Conservation (phyloP, 1,140 invertebrate genomes). For the Caenorhabditis elegans region DNA sequence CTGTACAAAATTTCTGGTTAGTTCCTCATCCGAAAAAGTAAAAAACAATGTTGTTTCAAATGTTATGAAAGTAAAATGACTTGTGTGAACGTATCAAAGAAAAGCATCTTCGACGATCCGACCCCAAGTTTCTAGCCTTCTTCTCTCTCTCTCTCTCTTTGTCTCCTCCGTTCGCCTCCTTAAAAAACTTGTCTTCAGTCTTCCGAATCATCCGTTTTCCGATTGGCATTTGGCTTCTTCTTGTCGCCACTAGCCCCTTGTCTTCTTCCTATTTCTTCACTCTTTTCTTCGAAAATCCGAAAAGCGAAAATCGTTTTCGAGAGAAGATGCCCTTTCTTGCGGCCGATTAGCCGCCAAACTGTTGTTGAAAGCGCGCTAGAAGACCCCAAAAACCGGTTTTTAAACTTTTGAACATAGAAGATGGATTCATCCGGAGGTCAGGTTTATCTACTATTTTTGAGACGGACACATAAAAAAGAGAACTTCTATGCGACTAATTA, state of each 20-base stretch:
- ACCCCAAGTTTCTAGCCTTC: neutral
- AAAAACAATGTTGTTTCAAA: no score
- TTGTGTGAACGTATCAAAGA: neutral
- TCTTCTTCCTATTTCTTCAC: neutral
- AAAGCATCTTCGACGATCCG: neutral
- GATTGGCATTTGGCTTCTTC: conserved; percentile 16
- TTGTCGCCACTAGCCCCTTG: neutral
- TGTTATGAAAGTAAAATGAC: neutral
- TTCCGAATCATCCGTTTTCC: conserved; percentile 11
- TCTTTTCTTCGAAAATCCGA: neutral
- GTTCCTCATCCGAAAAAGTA: no score
- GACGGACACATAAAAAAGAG: neutral
- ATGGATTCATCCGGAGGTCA: neutral
- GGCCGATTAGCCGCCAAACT: conserved; percentile 25
- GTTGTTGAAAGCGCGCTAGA: neutral
- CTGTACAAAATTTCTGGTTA: no score
- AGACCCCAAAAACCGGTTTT: neutral
- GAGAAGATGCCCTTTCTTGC: conserved; percentile 19
- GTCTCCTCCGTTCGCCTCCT: neutral
- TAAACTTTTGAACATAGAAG: neutral
- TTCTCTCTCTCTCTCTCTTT: neutral
- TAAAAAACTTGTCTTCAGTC: conserved; percentile 1
- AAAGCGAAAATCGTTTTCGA: conserved; percentile 19
- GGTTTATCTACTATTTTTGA: conserved; percentile 11
- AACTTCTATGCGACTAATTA: neutral